Evolutionary conservation across 1,140 invertebrate genomes (phyloP), one percentile per base, ranked within the genome.

Genomic region (Hestina assimilis): DNA sequence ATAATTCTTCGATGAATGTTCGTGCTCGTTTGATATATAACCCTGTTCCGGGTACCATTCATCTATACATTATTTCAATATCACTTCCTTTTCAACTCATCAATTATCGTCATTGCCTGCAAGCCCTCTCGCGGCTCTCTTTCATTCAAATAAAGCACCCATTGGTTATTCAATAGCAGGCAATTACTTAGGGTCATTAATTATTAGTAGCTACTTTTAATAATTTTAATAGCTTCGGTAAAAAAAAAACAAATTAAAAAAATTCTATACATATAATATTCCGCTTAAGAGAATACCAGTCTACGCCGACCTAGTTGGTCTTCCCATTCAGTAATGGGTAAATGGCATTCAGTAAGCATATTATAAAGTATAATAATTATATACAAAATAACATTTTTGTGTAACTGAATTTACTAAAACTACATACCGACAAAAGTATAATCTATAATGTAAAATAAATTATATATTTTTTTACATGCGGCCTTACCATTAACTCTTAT

Each of bases 221-320:
- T 38, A 38, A 9, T 38, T 14, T 38, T 38, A 38, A 38, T 38
- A n/a, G 33, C 33, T 9, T 38, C 33, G 33, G 33, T 38, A 17
- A 17, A 4, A 33, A 14, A 38, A 35, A 19, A 17, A 19, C 33
- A 3, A 38, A 8, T 5, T n/a, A n/a, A n/a, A n/a, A n/a, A n/a
- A n/a, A n/a, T n/a, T n/a, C n/a, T n/a, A n/a, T n/a, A n/a, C n/a
- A n/a, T n/a, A n/a, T n/a, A n/a, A n/a, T n/a, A n/a, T n/a, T n/a
- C n/a, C n/a, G n/a, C n/a, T n/a, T n/a, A n/a, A n/a, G n/a, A n/a
- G 15, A 19, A n/a, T 38, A 17, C 33, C 33, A n/a, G 1, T 38
- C 33, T 17, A 15, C 15, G 9, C 12, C 19, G 15, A 38, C 33
- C 33, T 38, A 14, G 17, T 38, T 17, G 15, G 33, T 35, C 17